phyloP scores from a whole-genome alignment of 2,888 invertebrate genomes.

The Metalampra italica region DNA sequence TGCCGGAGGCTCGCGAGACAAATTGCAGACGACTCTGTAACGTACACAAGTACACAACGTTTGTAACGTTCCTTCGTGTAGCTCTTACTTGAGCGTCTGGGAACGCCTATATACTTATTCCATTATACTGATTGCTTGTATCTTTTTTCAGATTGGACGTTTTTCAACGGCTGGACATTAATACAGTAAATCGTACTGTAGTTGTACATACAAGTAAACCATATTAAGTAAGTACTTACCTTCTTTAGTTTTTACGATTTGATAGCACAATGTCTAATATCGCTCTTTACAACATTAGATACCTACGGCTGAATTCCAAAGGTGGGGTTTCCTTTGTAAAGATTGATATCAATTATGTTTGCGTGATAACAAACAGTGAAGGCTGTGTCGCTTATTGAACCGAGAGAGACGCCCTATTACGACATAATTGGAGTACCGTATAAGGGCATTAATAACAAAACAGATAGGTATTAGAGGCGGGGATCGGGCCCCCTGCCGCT shows the following conservation, averaged over 20 bases:
- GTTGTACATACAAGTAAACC: no score
- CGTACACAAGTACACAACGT: conserved; percentile 19
- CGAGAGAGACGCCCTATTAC: conserved; percentile 33
- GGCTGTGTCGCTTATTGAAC: conserved; percentile 36
- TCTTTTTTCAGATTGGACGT: no score
- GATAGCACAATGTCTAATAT: no score
- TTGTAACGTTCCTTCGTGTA: conserved; percentile 5
- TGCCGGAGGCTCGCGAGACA: conserved; percentile 39
- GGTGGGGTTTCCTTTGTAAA: neutral
- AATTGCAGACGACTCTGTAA: conserved; percentile 51
- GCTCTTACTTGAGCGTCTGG: conserved; percentile 6
- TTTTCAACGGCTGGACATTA: no score
- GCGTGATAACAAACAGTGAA: conserved; percentile 32
- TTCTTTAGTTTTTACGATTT: no score
- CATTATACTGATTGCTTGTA: conserved; percentile 6
- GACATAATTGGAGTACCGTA: conserved; percentile 65
- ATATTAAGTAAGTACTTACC: no score
- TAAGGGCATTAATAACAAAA: conserved; percentile 69
- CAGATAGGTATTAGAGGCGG: conserved; percentile 58
- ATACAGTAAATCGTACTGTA: no score
- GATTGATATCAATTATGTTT: conserved; percentile 19
- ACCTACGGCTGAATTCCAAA: no score
- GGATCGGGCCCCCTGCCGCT: conserved; percentile 46
- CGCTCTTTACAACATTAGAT: no score
- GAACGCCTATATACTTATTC: conserved; percentile 6